Base-by-base conservation (phyloP, 2,113 vertebrate genomes). In the Poecile atricapillus region DNA sequence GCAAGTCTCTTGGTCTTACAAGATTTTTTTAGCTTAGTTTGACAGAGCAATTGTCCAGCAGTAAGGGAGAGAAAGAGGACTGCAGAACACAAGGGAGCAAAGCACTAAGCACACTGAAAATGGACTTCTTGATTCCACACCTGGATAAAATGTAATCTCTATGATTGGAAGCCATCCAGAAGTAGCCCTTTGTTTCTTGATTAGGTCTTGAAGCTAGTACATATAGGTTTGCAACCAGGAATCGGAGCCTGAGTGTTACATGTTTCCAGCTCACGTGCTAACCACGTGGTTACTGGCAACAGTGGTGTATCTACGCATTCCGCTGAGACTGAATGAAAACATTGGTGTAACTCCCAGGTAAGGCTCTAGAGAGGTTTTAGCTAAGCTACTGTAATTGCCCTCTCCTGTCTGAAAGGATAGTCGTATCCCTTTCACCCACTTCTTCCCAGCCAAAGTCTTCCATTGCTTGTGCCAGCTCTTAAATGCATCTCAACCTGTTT, bases 351-450 rank as follows among this genome's bases (percentile, higher is more conserved):
- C 44, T 46, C 35, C 14, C 27, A 13, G 35, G 3, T 71, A 63
- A 55, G 52, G 39, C 67, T 83, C 52, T 79, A 35, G 88, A 83
- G 1, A 52, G 30, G 16, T 31, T 90, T 12, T 18, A 93, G 30
- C 35, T 76, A 27, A 85, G 46, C 33, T 41, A 3, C 60, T 76
- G 37, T 56, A 44, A 52, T 22, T 47, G 30, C 41, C 37, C 7
- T 2, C 83, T 86, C 21, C 50, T 68, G 11, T 33, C 44, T 0
- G 0, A 70, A 87, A 41, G 31, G 9, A 58, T 3, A 55, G 30
- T 28, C 4, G 0, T 39, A 30, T 19, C 6, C 18, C 35, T 52
- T 88, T 50, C 46, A 65, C 25, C 16, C 30, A 82, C 35, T 27
- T 79, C 39, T 47, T 83, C 83, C 37, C 75, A 94, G 79, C 33